Evolutionary conservation across 1,140 invertebrate genomes (phyloP), one percentile per base, ranked within the genome.

Genomic region (Metaphire vulgaris): DNA sequence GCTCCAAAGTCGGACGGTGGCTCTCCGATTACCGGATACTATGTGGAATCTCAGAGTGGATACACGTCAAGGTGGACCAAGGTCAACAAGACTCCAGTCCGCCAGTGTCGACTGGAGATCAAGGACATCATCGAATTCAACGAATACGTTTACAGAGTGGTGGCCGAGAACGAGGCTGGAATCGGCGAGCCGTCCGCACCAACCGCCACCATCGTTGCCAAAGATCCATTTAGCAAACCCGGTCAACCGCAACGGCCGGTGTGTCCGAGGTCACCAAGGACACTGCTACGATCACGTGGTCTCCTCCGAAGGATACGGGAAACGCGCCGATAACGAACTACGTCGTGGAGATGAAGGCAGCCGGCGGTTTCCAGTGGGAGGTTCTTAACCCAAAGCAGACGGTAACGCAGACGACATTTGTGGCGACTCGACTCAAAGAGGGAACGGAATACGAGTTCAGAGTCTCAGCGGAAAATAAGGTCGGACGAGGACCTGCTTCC

Each of bases 381-480:
- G 67, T 69, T n/a, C 31, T 65, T 30, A 78, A 68, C n/a, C 56
- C 69, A 12, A n/a, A n/a, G 0, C 34, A 76, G 12, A 33, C 33
- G 15, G 66, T 75, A 12, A 72, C 74, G 12, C 28, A 28, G 15
- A 56, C 69, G n/a, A 71, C 15, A 28, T 75, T 76, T 77, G 80
- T 77, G 1, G 78, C 86, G n/a, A 78, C 79, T 26, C 93, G 92
- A 82, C 95, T 85, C 92, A 92, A 83, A 85, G 97, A 74, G 85
- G 90, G 0, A 89, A 92, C 72, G 92, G 93, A 1, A 91, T 98
- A 97, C 83, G 95, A 98, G 85, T 98, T 98, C 89, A 89, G 96
- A 74, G 92, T 98, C 0, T 81, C 84, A 66, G 96, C 96, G 2
- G 76, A 78, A 64, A 98, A 98, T 85, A 95, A 96, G 41, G 97